These are phyloP conservation scores for human DNA, from an alignment of 2,113 vertebrate species.

Conservation along the genomic window DNA sequence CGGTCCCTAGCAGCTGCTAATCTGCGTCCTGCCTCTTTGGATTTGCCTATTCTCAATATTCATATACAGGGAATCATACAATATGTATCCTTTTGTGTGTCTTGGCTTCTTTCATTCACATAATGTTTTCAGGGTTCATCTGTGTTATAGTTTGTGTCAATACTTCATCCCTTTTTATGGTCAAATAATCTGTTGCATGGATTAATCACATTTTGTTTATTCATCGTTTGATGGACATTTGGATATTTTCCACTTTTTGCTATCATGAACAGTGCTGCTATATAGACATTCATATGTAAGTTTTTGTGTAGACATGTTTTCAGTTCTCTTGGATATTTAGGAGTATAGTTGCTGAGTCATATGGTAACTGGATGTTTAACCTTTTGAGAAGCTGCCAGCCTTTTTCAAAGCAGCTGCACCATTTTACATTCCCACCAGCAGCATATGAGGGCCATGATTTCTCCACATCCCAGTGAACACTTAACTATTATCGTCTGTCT, in stretches of 20 bases:
- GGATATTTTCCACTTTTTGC: not conserved
- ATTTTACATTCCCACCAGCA: not conserved
- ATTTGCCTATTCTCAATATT: not conserved
- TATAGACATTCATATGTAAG: not conserved
- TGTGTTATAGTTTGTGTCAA: not conserved
- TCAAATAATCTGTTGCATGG: not conserved
- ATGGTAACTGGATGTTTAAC: not conserved
- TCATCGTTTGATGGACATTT: not conserved
- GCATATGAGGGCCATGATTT: not conserved
- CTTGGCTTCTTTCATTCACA: not conserved
- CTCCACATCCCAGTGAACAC: not conserved
- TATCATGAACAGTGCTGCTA: not conserved
- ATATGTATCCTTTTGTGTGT: not conserved
- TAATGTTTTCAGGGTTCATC: not conserved
- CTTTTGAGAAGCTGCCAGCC: not conserved
- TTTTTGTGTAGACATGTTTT: not conserved
- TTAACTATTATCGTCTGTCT: not conserved
- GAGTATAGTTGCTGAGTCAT: not conserved
- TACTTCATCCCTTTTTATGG: not conserved
- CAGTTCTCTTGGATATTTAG: not conserved
- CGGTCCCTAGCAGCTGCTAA: not conserved
- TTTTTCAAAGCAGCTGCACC: not conserved
- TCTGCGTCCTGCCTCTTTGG: not conserved
- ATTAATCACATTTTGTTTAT: not conserved
- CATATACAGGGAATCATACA: not conserved